Base-by-base conservation (phyloP, 1,140 invertebrate genomes). In the Papilio aristodemus region DNA sequence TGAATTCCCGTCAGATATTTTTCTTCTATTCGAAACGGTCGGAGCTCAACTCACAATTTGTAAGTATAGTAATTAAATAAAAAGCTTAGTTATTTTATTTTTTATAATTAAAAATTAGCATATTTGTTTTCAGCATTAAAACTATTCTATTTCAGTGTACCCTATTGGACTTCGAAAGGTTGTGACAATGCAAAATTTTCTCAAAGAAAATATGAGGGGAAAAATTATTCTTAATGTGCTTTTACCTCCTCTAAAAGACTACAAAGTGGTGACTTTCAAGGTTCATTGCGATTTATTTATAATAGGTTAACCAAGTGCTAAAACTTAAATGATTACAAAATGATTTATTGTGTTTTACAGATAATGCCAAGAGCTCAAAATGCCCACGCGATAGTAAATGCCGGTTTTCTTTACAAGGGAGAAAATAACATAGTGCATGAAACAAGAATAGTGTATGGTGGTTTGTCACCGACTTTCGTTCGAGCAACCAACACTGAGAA, bases 1-100 rank as follows among this genome's bases (percentile, higher is more conserved):
- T 6, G 94, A 95, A 76, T 96, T 97, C 83, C 94, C 94, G 1
- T 96, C 95, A 1, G 95, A 96, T 86, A 77, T 96, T 17, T 96
- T 95, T 86, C 81, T 95, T 32, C 92, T 95, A 50, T 81, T 96
- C 19, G 94, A 95, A 90, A 93, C 94, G 11, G 92, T 93, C 68
- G 93, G 93, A 54, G 94, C 95, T 9, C 80, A 90, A 69, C 50
- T 96, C 27, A 92, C 92, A 54, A 93, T 95, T 64, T 85, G 94
- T 94, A 88, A 86, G 84, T 81, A 73, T 2, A 36, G 13, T 8
- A 37, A 14, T 11, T 37, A 19, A 17, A 19, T 38, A 11, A 14
- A n/a, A n/a, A n/a, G n/a, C n/a, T n/a, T n/a, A n/a, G n/a, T n/a
- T n/a, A n/a, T n/a, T n/a, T n/a, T n/a, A n/a, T n/a, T n/a, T n/a